Conservation (phyloP, 2,797 vertebrate species). For the Oreochromis grahami region DNA sequence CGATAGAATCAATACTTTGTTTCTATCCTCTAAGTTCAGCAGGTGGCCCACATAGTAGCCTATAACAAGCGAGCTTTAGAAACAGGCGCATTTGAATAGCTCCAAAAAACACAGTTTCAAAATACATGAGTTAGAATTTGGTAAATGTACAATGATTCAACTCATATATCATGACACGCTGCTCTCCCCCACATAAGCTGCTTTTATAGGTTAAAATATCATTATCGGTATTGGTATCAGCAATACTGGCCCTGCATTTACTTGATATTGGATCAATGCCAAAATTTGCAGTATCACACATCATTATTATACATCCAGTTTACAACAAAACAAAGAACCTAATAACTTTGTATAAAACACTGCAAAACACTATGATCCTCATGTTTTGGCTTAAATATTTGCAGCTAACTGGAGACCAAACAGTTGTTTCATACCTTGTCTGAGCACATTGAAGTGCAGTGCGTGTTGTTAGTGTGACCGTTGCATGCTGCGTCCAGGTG, state of each 20-base stretch:
- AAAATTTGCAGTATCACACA: not conserved
- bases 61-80: not conserved
- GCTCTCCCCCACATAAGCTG: not conserved
- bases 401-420: not conserved
- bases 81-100: not conserved
- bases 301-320: not conserved
- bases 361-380: not conserved
- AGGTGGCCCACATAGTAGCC: not conserved
- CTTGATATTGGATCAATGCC: not conserved
- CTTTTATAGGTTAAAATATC: not conserved
- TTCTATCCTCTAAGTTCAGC: not conserved
- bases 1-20: not conserved
- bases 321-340: not conserved
- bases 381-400: not conserved
- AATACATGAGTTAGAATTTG: not conserved
- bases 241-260: not conserved
- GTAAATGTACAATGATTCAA: not conserved
- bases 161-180: not conserved
- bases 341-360: not conserved
- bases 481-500: not conserved
- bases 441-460: fast-evolving
- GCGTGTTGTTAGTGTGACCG: not conserved
- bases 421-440: not conserved
- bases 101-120: not conserved
- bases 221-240: not conserved